These are phyloP conservation scores for Neopipo cinnamomea DNA, from an alignment of 2,113 vertebrate species.

Conservation along the genomic window DNA sequence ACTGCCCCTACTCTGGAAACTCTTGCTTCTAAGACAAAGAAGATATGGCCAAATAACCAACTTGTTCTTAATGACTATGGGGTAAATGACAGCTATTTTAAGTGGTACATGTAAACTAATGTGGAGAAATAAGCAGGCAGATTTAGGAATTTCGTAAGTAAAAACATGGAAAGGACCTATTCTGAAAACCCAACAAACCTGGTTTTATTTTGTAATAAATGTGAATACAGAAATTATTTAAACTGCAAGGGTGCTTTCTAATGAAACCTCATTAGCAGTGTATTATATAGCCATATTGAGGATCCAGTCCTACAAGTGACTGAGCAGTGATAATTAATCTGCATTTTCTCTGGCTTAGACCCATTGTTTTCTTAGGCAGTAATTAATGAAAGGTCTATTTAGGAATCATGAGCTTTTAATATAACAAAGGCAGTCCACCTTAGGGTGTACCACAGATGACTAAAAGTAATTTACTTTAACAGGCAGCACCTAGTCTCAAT, in stretches of 20 bases:
- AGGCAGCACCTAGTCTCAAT: not conserved
- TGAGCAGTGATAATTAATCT: slow-evolving; percentile 8
- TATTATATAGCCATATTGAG: not conserved
- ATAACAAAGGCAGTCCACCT: not conserved
- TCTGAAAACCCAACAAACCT: not conserved
- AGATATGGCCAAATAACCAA: not conserved
- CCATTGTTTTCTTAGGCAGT: not conserved
- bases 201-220: not conserved
- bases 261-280: not conserved
- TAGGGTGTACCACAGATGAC: not conserved
- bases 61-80: not conserved
- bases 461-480: not conserved
- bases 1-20: not conserved
- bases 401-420: not conserved
- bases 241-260: not conserved
- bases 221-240: not conserved
- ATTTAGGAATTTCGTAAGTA: not conserved
- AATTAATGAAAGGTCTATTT: slow-evolving; percentile 23
- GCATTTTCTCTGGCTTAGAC: not conserved
- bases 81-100: not conserved
- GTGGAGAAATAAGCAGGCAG: not conserved
- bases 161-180: not conserved
- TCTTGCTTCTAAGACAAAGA: not conserved
- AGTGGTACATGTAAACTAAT: not conserved
- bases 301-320: not conserved